Conservation (phyloP, 2,797 vertebrate genomes). For the Cetoscarus ocellatus region DNA sequence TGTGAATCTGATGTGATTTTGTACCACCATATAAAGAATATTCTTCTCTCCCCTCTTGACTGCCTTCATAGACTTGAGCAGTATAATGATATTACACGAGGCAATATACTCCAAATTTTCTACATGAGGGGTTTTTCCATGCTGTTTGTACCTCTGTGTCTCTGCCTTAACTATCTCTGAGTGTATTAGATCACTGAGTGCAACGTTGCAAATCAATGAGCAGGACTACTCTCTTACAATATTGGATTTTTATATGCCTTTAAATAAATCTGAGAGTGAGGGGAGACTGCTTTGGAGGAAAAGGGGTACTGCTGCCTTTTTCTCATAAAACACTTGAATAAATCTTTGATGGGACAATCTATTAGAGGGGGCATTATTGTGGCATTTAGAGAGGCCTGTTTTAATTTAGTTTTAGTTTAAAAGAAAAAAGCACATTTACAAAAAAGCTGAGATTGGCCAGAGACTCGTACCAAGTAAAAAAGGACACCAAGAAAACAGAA, state of each 20-base stretch:
- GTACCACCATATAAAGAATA: too few relatives aligned
- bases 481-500: too few relatives aligned
- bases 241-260: slow-evolving; percentile 8
- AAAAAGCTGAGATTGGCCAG: too few relatives aligned
- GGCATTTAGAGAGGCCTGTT: too few relatives aligned
- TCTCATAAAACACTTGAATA: background rate
- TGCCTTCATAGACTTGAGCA: background rate
- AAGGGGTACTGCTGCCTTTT: background rate
- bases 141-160: background rate
- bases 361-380: too few relatives aligned
- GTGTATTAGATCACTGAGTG: slow-evolving; percentile 3
- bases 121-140: slow-evolving; percentile 3
- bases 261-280: slow-evolving; percentile 2
- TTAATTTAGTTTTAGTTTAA: too few relatives aligned
- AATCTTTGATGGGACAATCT: background rate
- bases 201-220: slow-evolving; percentile 21
- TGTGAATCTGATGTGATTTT: background rate
- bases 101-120: background rate
- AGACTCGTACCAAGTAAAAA: too few relatives aligned
- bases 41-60: background rate
- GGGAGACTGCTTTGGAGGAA: background rate
- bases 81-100: background rate
- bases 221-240: background rate
- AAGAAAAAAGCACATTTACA: too few relatives aligned
- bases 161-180: background rate